Evolutionary conservation across 2,888 invertebrate species (phyloP).

Genomic region (Thumatha senex): DNA sequence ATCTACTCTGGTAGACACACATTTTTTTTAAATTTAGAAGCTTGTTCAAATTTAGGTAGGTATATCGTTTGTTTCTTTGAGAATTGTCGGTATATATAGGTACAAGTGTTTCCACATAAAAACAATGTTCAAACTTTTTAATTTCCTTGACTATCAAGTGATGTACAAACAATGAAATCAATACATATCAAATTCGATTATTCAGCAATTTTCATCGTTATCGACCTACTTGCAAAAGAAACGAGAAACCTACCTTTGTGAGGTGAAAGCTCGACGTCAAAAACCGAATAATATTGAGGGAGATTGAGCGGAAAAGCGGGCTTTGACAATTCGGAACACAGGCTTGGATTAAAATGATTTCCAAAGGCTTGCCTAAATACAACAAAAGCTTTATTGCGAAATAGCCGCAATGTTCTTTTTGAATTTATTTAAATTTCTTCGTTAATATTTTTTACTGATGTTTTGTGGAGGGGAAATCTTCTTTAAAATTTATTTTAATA

Average conservation of each 20-base stretch:
- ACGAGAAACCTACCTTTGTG: conserved; percentile 4
- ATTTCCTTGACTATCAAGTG: no score
- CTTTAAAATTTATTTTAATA: conserved; percentile 2
- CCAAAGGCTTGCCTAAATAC: conserved; percentile 3
- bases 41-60: no score
- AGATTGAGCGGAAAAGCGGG: conserved; percentile 24
- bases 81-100: no score
- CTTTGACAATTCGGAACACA: conserved; percentile 23
- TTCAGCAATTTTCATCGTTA: not conserved
- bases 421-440: conserved; percentile 2
- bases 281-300: conserved; percentile 24
- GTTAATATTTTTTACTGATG: conserved; percentile 2
- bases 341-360: conserved; percentile 17
- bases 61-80: no score
- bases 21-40: no score
- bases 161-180: no score
- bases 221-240: not conserved
- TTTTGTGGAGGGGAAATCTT: conserved; percentile 2
- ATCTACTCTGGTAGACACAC: no score
- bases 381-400: conserved; percentile 7
- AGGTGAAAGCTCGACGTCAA: conserved; percentile 13
- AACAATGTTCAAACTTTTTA: no score
- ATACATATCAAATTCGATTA: no score
- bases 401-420: conserved; percentile 2
- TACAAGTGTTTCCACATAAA: no score